Conservation (phyloP, 2,113 vertebrate genomes). For the Melanerpes formicivorus region DNA sequence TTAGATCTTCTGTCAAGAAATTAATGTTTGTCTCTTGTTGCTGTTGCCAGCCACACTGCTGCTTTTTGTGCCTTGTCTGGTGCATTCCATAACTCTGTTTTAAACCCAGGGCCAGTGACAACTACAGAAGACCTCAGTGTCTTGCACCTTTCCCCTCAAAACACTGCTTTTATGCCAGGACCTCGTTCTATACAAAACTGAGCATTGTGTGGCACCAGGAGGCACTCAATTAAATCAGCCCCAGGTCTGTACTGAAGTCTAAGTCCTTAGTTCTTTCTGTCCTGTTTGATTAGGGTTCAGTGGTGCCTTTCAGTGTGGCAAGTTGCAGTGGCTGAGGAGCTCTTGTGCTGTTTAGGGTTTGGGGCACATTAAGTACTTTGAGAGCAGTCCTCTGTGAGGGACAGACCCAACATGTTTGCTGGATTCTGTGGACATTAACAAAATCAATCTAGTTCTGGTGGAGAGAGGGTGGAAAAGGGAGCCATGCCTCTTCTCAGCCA, state of each 20-base stretch:
- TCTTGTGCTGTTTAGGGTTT: not conserved
- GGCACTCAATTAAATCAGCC: not conserved
- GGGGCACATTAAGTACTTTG: not conserved
- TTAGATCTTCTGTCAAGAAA: not conserved
- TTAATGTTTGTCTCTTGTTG: not conserved
- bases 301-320: not conserved
- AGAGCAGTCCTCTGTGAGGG: not conserved
- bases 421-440: not conserved
- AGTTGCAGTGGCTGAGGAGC: not conserved
- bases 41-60: not conserved
- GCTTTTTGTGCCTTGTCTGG: not conserved
- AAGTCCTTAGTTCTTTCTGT: not conserved
- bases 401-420: not conserved
- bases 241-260: not conserved
- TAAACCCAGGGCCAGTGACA: not conserved
- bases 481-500: not conserved
- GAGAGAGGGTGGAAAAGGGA: not conserved
- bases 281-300: not conserved
- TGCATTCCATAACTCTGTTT: not conserved
- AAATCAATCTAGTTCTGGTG: not conserved
- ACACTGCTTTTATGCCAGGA: not conserved
- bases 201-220: not conserved
- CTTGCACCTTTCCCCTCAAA: not conserved
- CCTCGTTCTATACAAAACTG: not conserved
- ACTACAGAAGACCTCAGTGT: not conserved